phyloP scores from a whole-genome alignment of 2,888 invertebrate genomes.

The Drosophila neotestacea region DNA sequence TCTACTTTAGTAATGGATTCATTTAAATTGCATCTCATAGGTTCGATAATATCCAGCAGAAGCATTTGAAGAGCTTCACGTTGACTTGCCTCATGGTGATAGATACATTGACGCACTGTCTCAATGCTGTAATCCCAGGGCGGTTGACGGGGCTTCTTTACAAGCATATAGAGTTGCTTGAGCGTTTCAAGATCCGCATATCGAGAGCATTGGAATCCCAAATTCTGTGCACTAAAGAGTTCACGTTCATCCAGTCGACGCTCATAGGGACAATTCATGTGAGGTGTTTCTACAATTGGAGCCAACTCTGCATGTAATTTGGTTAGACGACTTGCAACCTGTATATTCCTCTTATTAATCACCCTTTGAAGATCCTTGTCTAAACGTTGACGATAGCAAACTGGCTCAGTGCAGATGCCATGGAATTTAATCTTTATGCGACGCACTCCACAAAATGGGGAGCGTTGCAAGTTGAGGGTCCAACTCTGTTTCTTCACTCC shows the following conservation, averaged over 20 bases:
- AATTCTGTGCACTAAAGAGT: slow-evolving; percentile 48
- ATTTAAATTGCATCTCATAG: slow-evolving; percentile 45
- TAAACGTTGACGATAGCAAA: slow-evolving; percentile 19
- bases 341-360: slow-evolving; percentile 44
- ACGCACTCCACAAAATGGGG: slow-evolving; percentile 58
- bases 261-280: slow-evolving; percentile 56
- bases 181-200: slow-evolving; percentile 64
- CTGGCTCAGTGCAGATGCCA: slow-evolving; percentile 65
- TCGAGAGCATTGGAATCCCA: slow-evolving; percentile 56
- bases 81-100: slow-evolving; percentile 25
- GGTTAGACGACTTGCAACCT: slow-evolving; percentile 26
- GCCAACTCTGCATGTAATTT: slow-evolving; percentile 47
- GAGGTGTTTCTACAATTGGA: slow-evolving; percentile 42
- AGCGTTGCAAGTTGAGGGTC: slow-evolving; percentile 56
- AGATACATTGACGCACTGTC: slow-evolving; percentile 34
- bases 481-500: slow-evolving; percentile 67
- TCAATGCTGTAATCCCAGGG: slow-evolving; percentile 54
- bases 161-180: slow-evolving; percentile 49
- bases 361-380: slow-evolving; percentile 34
- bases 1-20: slow-evolving; percentile 40
- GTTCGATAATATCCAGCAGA: slow-evolving; percentile 39
- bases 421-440: slow-evolving; percentile 55
- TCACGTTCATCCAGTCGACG: slow-evolving; percentile 67
- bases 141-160: slow-evolving; percentile 69
- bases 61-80: slow-evolving; percentile 43